These are phyloP conservation scores for Sitophilus oryzae DNA, from an alignment of 1,140 invertebrate species.

Conservation along the genomic window DNA sequence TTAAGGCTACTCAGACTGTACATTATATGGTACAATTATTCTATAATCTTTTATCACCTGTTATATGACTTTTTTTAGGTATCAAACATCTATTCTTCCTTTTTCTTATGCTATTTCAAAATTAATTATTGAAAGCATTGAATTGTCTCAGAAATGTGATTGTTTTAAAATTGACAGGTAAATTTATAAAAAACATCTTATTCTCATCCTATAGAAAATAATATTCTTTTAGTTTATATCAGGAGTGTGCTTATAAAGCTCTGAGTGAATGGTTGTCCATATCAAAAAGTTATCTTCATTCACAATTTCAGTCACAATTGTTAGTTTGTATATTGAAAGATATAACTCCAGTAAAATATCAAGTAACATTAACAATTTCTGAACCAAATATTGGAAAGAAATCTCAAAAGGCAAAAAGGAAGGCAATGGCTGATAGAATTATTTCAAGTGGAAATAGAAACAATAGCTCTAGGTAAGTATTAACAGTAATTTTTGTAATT, in stretches of 20 bases:
- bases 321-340: constrained; percentile 21
- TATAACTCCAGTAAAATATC: constrained; percentile 19
- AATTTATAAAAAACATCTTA: constrained; percentile 3
- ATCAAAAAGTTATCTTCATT: constrained; percentile 21
- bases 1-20: constrained; percentile 21
- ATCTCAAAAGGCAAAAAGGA: constrained; percentile 25
- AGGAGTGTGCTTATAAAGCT: constrained; percentile 17
- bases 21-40: constrained; percentile 25
- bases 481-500: background rate
- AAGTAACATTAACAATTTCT: constrained; percentile 18
- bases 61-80: constrained; percentile 19
- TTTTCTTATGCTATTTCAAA: constrained; percentile 28
- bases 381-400: constrained; percentile 16
- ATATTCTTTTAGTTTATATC: constrained; percentile 22
- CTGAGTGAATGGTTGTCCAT: constrained; percentile 23
- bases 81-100: constrained; percentile 17
- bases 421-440: constrained; percentile 21
- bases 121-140: constrained; percentile 18
- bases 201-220: too few relatives aligned
- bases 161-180: constrained; percentile 27
- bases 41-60: background rate
- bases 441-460: constrained; percentile 22
- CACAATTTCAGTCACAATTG: constrained; percentile 21
- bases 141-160: constrained; percentile 18
- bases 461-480: too few relatives aligned